Percentiles rank a stretch among this genome's conserved stretches.
Conservation (phyloP, 1,140 invertebrate genomes). For the Panonychus citri region DNA sequence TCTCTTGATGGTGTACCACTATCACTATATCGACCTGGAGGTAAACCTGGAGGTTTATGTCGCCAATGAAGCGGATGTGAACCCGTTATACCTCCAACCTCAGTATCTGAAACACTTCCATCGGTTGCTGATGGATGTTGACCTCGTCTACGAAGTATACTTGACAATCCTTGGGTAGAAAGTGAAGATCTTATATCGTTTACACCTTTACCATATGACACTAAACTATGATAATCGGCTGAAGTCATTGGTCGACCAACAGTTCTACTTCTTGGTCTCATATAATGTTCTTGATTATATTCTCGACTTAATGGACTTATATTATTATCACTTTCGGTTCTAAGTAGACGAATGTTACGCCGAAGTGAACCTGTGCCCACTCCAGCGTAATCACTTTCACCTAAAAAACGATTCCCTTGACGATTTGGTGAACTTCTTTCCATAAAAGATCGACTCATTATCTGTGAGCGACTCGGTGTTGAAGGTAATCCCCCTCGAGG, state of each 20-base stretch:
- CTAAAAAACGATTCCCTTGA: conserved; percentile 38
- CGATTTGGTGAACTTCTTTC: conserved; percentile 31
- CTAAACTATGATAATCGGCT: conserved; percentile 5
- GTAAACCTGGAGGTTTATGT: not conserved
- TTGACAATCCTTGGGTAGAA: conserved; percentile 1
- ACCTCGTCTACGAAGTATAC: conserved; percentile 14
- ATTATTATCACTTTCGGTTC: conserved; percentile 20
- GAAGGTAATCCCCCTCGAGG: conserved; percentile 8
- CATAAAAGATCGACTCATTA: not conserved
- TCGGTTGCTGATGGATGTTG: conserved; percentile 24
- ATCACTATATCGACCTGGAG: not conserved
- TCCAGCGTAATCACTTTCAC: conserved; percentile 31
- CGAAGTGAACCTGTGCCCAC: conserved; percentile 3
- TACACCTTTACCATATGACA: not conserved
- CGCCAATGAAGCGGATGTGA: conserved; percentile 28
- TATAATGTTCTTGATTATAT: conserved; percentile 8
- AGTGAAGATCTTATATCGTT: conserved; percentile 2
- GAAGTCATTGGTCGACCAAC: conserved; percentile 5
- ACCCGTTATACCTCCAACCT: conserved; percentile 44
- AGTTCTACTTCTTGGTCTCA: conserved; percentile 12
- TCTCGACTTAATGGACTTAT: conserved; percentile 15
- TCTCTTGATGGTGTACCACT: not conserved
- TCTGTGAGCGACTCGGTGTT: not conserved
- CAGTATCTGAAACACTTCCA: conserved; percentile 80
- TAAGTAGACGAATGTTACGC: conserved; percentile 13